Conservation (phyloP, 2,888 invertebrate genomes). For the Dolomedes plantarius region DNA sequence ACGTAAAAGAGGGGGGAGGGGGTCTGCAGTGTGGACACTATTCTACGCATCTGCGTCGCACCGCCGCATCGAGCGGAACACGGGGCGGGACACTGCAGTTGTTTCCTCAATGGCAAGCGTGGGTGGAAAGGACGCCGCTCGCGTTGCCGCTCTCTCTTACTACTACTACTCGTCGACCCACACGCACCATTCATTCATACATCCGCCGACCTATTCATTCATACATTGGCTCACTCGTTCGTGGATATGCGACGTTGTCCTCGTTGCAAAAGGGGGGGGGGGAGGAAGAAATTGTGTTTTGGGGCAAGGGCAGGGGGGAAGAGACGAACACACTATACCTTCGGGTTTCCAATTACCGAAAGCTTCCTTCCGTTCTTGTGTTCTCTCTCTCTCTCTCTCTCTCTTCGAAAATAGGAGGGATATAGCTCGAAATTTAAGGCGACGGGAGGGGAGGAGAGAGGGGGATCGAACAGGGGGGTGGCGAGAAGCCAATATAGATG, state of each 20-base stretch:
- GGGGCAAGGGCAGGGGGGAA: too few species aligned
- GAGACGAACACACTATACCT: background rate
- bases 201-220: slow-evolving; percentile 9
- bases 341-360: slow-evolving; percentile 1
- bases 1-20: background rate
- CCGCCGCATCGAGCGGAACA: slow-evolving; percentile 5
- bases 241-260: background rate
- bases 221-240: slow-evolving; percentile 2
- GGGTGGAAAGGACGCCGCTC: slow-evolving; percentile 50
- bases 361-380: background rate
- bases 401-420: too few species aligned
- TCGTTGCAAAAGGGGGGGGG: too few species aligned
- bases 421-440: background rate
- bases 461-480: background rate
- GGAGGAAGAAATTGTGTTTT: too few species aligned
- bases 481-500: background rate
- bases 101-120: slow-evolving; percentile 61
- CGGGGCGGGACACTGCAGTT: slow-evolving; percentile 28
- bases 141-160: too few species aligned
- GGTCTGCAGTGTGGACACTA: background rate
- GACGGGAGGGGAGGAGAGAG: background rate
- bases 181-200: slow-evolving; percentile 19
- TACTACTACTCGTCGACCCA: background rate
- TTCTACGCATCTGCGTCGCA: slow-evolving; percentile 12
- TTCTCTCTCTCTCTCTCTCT: background rate